Evolutionary conservation across 2,797 vertebrate genomes (phyloP).

Genomic region (Acanthopagrus latus): DNA sequence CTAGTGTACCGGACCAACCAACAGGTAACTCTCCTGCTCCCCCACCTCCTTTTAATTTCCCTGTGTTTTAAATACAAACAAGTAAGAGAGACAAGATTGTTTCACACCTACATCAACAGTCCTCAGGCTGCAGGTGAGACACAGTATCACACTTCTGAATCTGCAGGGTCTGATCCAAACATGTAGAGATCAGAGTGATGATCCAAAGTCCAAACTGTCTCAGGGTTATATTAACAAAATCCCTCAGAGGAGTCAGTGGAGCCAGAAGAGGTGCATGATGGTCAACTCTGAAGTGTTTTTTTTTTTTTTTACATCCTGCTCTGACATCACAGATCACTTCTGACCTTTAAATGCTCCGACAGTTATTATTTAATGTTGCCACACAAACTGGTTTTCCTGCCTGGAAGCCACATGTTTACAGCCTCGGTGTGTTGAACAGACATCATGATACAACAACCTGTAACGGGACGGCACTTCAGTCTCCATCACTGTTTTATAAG

Average conservation of each 20-base stretch:
- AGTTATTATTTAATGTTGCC: slow-evolving; percentile 1
- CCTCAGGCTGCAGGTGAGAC: neutral
- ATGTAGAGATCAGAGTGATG: neutral
- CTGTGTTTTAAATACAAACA: slow-evolving; percentile 46
- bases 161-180: neutral
- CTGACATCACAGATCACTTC: neutral
- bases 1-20: slow-evolving; percentile 28
- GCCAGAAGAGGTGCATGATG: neutral
- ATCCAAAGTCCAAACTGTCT: neutral
- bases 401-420: neutral
- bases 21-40: neutral
- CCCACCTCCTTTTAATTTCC: neutral
- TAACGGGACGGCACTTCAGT: too few relatives aligned
- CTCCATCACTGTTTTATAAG: too few relatives aligned
- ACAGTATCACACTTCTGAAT: slow-evolving; percentile 8
- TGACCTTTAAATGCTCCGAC: slow-evolving; percentile 7
- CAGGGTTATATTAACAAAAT: too few relatives aligned
- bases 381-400: slow-evolving; percentile 6
- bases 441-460: neutral
- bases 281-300: neutral
- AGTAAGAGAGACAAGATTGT: neutral
- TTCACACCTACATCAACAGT: neutral
- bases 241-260: neutral
- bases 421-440: neutral
- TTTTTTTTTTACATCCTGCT: neutral